Evolutionary conservation across 2,888 invertebrate genomes (phyloP).

Genomic region (Lasioglossum marginatum): DNA sequence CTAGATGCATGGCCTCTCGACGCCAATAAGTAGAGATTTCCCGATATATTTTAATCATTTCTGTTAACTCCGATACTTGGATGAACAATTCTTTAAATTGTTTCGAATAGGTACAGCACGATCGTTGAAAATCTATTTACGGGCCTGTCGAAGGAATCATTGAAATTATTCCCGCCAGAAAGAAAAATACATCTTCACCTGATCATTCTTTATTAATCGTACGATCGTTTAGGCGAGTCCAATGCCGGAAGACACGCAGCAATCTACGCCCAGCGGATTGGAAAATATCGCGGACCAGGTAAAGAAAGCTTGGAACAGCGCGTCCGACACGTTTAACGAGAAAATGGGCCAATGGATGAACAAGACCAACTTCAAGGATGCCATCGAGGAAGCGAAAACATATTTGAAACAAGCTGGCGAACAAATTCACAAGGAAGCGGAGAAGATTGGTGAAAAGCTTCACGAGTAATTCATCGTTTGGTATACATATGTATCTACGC

Average conservation of each 20-base stretch:
- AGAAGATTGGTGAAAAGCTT: conserved; percentile 71
- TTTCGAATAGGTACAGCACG: too few species aligned
- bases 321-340: conserved; percentile 60
- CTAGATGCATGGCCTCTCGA: background rate
- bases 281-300: background rate
- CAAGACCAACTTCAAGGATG: conserved; percentile 67
- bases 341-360: conserved; percentile 60
- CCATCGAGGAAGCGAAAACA: conserved; percentile 65
- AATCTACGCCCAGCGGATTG: background rate
- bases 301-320: conserved; percentile 51
- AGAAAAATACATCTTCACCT: background rate
- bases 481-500: background rate
- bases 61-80: background rate
- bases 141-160: too few species aligned
- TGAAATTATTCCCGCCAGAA: background rate
- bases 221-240: conserved; percentile 47
- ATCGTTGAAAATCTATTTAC: background rate
- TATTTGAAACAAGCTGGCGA: conserved; percentile 67
- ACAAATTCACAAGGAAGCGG: conserved; percentile 64
- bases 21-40: background rate
- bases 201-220: background rate
- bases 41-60: background rate
- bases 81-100: background rate
- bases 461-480: conserved; percentile 16
- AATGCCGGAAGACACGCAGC: conserved; percentile 25